Evolutionary conservation across 2,888 invertebrate species (phyloP), one percentile per base, ranked within the genome.

Genomic region (Tridacna gigas): DNA sequence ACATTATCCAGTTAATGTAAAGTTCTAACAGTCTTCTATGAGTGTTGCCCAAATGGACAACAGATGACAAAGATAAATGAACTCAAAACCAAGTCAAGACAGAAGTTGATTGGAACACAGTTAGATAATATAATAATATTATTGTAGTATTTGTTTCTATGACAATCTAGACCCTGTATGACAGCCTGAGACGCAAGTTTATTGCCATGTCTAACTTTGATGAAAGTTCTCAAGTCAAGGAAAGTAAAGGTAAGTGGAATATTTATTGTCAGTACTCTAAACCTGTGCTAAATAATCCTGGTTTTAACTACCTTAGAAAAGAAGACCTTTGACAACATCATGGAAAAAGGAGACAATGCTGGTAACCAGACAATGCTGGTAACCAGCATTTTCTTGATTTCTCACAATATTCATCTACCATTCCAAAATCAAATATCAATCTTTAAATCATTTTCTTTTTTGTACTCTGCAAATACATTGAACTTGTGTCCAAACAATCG

Each of bases 171-270:
- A 77, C 89, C 0, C 84, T 91, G 88, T 92, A 91, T 86, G 92
- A 92, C 73, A 79, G 88, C 3, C 37, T 91, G 74, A 76, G 91
- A 65, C 80, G 91, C 22, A 88, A 89, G 71, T 88, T 86, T 61
- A 89, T 91, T 47, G 90, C 90, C 9, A 87, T 89, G 45, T 86
- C 90, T 15, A 82, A 84, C 67, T 89, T 90, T 69, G 92, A 91
- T 83, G 61, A 47, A 47, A 63, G 15, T 45, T 11, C 26, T 20
- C 28, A 63, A 1, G 61, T 47, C 37, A 7, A 7, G 2, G 37
- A 37, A 45, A 37, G 67, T 67, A 67, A 0, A 13, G 20, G n/a
- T 22, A 22, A 22, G 12, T 63, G 13, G n/a, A 7, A 1, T 18
- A 5, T 22, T 22, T n/a, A n/a, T n/a, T n/a, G n/a, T n/a, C n/a